These are phyloP conservation scores for Drosophila paracracens DNA, from an alignment of 2,888 invertebrate species.

Conservation along the genomic window DNA sequence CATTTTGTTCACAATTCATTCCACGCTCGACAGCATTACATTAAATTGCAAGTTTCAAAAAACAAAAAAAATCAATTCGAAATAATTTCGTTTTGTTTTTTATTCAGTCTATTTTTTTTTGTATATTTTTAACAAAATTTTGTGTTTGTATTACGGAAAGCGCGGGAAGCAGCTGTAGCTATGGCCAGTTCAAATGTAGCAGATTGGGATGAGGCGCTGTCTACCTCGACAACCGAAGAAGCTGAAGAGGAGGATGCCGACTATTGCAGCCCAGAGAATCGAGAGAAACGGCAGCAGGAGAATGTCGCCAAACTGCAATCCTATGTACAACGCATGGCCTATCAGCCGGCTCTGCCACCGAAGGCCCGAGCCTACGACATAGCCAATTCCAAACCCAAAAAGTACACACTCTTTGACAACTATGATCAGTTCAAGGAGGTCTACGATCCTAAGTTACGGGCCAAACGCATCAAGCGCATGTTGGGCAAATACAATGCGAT, in stretches of 20 bases:
- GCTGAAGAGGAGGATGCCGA: conserved; percentile 63
- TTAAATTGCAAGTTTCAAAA: conserved; percentile 46
- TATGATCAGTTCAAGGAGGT: conserved; percentile 66
- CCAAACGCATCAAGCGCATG: conserved; percentile 72
- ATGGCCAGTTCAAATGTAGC: conserved; percentile 70
- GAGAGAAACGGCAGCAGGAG: conserved; percentile 55
- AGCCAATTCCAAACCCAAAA: conserved; percentile 67
- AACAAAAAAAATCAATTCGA: conserved; percentile 8
- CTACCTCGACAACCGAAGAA: conserved; percentile 52
- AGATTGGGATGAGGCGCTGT: conserved; percentile 76
- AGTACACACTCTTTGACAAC: conserved; percentile 49
- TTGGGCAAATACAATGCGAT: conserved; percentile 65
- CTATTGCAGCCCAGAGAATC: conserved; percentile 55
- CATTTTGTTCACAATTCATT: conserved; percentile 23
- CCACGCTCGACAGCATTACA: conserved; percentile 32
- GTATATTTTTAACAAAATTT: conserved; percentile 10
- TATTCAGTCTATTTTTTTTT: conserved; percentile 3
- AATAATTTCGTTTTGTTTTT: conserved; percentile 3
- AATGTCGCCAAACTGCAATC: conserved; percentile 66
- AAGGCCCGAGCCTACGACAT: conserved; percentile 63
- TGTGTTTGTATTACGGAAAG: conserved; percentile 1
- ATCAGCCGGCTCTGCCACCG: conserved; percentile 72
- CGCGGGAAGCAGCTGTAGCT: neutral
- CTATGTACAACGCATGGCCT: conserved; percentile 79
- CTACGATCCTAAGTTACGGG: conserved; percentile 70